Evolutionary conservation across 2,113 vertebrate species (phyloP).

Genomic region (Paralichthys olivaceus): DNA sequence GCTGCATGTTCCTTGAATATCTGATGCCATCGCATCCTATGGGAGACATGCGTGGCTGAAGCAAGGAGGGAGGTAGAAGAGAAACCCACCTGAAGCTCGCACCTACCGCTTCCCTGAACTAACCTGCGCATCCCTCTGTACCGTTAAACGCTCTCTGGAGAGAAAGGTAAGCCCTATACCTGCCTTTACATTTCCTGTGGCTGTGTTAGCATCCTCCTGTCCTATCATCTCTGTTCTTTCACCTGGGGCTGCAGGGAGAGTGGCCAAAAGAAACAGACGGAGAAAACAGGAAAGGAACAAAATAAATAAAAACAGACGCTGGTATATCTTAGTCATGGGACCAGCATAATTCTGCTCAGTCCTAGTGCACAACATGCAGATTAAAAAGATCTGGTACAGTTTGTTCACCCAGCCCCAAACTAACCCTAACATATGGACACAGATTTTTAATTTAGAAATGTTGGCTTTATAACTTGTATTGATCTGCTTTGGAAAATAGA

Average conservation of each 20-base stretch:
- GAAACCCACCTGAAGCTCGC: slow-evolving; percentile 74
- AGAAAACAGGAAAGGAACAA: slow-evolving; percentile 57
- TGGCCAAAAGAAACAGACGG: slow-evolving; percentile 70
- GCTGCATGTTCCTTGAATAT: slow-evolving; percentile 68
- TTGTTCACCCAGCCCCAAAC: slow-evolving; percentile 31
- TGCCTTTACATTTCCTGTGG: slow-evolving; percentile 16
- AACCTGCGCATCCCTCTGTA: slow-evolving; percentile 24
- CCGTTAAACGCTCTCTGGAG: slow-evolving; percentile 38
- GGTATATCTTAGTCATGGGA: slow-evolving; percentile 81
- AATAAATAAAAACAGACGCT: slow-evolving; percentile 19
- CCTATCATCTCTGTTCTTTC: slow-evolving; percentile 65
- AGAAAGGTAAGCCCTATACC: slow-evolving; percentile 75
- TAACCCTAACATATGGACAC: background rate
- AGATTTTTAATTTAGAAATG: slow-evolving; percentile 1
- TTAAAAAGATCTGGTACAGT: slow-evolving; percentile 59
- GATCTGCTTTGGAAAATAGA: background rate
- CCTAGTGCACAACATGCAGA: slow-evolving; percentile 62
- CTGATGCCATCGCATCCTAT: slow-evolving; percentile 70
- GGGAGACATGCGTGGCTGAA: slow-evolving; percentile 79
- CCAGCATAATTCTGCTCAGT: slow-evolving; percentile 74
- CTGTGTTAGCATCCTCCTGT: slow-evolving; percentile 39
- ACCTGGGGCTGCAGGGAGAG: slow-evolving; percentile 58
- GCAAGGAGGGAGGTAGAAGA: slow-evolving; percentile 73
- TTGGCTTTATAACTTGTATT: background rate
- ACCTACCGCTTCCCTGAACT: slow-evolving; percentile 59